Evolutionary conservation across 1,140 invertebrate genomes (phyloP).

Genomic region (Drosophila nannoptera): DNA sequence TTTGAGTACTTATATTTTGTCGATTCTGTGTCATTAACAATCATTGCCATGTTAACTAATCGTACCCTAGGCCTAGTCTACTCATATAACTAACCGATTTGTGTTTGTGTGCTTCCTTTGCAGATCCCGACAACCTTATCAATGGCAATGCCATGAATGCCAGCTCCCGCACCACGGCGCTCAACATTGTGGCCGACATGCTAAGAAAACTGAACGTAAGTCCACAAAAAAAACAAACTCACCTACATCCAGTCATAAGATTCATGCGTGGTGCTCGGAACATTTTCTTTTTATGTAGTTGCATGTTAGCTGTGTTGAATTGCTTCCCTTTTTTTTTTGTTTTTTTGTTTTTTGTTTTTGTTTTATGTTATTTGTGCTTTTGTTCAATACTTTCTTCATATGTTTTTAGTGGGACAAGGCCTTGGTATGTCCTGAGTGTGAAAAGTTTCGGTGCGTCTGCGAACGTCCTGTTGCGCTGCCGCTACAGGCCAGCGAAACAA

Average conservation of each 20-base stretch:
- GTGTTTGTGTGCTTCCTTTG: conserved; percentile 71
- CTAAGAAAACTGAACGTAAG: conserved; percentile 94
- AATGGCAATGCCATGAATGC: conserved; percentile 89
- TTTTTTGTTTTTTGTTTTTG: conserved; percentile 6
- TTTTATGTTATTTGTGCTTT: conserved; percentile 37
- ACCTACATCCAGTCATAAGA: no score
- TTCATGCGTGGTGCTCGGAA: conserved; percentile 18
- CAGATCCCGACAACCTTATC: conserved; percentile 81
- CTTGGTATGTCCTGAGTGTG: conserved; percentile 74
- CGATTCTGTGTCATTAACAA: conserved; percentile 33
- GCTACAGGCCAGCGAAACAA: conserved; percentile 46
- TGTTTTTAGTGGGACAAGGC: conserved; percentile 79
- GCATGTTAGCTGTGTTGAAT: background rate
- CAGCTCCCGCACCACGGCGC: conserved; percentile 91
- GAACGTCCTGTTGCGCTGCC: conserved; percentile 40
- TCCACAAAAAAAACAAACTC: conserved; percentile 53
- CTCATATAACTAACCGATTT: conserved; percentile 42
- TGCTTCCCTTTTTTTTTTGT: background rate
- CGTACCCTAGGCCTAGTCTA: conserved; percentile 38
- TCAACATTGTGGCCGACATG: conserved; percentile 96
- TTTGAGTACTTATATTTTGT: conserved; percentile 15
- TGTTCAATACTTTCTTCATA: conserved; percentile 53
- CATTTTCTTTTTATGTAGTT: conserved; percentile 1
- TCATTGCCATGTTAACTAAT: conserved; percentile 23
- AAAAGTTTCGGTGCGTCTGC: conserved; percentile 78